Conservation (phyloP, 2,113 vertebrate species). For the Cebidichthys violaceus region DNA sequence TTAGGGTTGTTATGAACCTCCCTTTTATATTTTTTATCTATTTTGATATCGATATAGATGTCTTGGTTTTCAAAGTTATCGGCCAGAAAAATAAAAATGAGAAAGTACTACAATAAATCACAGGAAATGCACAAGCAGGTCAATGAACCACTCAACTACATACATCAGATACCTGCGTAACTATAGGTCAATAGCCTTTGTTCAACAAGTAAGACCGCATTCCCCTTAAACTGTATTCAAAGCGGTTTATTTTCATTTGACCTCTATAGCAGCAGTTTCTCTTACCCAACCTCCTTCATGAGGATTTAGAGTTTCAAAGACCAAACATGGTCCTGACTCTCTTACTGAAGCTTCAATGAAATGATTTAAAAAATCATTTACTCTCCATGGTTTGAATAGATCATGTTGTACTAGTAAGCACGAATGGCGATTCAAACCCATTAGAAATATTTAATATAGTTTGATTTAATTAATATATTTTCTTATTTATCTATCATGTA, state of each 20-base stretch:
- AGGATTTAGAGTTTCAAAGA: neutral
- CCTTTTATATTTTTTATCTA: neutral
- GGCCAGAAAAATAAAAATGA: too few species aligned
- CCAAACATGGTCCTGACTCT: too few species aligned
- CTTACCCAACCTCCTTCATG: neutral
- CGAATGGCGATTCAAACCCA: neutral
- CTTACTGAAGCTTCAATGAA: neutral
- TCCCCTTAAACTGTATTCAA: neutral
- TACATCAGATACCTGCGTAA: neutral
- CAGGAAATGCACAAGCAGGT: neutral
- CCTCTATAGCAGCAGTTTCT: neutral
- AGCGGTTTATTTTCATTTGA: neutral
- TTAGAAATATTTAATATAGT: neutral
- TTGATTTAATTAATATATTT: neutral
- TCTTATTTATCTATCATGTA: neutral
- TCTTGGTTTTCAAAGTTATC: neutral
- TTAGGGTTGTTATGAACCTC: neutral
- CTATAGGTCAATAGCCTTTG: neutral
- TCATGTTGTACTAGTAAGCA: neutral
- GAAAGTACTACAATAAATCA: neutral
- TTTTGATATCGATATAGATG: neutral
- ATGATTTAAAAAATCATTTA: neutral
- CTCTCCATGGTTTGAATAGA: neutral
- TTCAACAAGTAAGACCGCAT: neutral
- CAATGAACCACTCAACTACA: neutral